These are phyloP conservation scores for Danionella dracula DNA, from an alignment of 2,797 vertebrate species.

Conservation along the genomic window DNA sequence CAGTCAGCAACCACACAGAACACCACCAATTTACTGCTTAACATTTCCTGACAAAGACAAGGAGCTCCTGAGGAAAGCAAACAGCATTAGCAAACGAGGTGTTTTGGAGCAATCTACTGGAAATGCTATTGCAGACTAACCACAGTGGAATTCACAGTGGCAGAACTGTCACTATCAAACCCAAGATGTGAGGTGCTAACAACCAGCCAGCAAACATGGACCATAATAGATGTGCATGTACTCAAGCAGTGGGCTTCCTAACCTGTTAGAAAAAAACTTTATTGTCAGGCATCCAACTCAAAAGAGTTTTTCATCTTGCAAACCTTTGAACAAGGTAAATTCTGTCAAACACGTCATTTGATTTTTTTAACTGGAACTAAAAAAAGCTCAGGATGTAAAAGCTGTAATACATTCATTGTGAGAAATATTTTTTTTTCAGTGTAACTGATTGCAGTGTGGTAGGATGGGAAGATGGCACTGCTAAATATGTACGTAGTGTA, in stretches of 20 bases:
- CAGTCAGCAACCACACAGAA: slow-evolving; percentile 5
- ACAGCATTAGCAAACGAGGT: slow-evolving; percentile 57
- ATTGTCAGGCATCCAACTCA: too few relatives aligned
- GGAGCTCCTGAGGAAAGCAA: slow-evolving; percentile 53
- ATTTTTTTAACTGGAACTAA: background rate
- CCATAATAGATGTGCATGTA: background rate
- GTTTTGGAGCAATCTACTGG: slow-evolving; percentile 56
- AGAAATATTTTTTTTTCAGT: slow-evolving; percentile 1
- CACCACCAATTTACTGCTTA: slow-evolving; percentile 51
- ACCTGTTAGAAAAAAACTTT: background rate
- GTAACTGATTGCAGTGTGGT: slow-evolving; percentile 1
- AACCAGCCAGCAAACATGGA: background rate
- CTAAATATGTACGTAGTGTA: slow-evolving; percentile 27
- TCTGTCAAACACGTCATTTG: slow-evolving; percentile 8
- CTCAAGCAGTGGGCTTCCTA: background rate
- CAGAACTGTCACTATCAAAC: background rate
- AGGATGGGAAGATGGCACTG: slow-evolving; percentile 26
- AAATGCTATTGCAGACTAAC: slow-evolving; percentile 55
- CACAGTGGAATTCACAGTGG: background rate
- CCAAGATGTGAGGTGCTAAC: slow-evolving; percentile 3
- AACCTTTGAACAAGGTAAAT: background rate
- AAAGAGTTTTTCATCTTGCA: too few relatives aligned
- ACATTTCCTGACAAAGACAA: slow-evolving; percentile 53
- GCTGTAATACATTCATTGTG: slow-evolving; percentile 2
- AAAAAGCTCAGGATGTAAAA: background rate